These are phyloP conservation scores for Phytoseiulus persimilis DNA, from an alignment of 2,888 invertebrate genomes.

Conservation along the genomic window DNA sequence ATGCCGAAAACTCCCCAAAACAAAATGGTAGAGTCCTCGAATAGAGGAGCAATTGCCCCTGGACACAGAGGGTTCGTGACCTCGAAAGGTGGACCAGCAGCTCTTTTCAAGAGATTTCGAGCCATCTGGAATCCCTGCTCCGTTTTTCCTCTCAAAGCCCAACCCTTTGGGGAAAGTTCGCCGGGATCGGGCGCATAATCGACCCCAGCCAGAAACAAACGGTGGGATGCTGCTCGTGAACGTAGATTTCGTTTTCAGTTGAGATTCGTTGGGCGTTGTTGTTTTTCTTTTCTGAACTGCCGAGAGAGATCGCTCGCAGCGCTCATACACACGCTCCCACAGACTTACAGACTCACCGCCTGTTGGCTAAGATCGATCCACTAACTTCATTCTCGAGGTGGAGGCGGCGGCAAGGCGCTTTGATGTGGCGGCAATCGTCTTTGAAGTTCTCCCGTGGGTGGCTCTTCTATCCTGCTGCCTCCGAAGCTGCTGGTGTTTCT, in stretches of 20 bases:
- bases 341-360: background rate
- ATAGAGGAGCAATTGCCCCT: no score
- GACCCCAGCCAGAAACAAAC: no score
- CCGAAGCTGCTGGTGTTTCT: background rate
- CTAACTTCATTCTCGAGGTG: constrained; percentile 5
- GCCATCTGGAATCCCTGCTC: no score
- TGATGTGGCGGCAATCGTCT: constrained; percentile 20
- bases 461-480: constrained; percentile 11
- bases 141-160: no score
- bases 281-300: background rate
- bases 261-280: background rate
- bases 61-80: no score
- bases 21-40: no score
- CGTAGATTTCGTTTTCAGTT: background rate
- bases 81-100: no score
- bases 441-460: constrained; percentile 30
- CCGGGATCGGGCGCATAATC: no score
- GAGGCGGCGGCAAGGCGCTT: constrained; percentile 24
- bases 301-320: background rate
- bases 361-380: constrained; percentile 5
- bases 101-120: no score
- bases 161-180: no score
- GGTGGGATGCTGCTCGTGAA: no score
- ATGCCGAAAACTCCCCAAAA: no score
- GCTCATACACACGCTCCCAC: background rate